A percentile compares a stretch with the other conserved stretches of the same genome.
phyloP scores from a whole-genome alignment of 2,113 vertebrate genomes.

The Vireo altiloquus region DNA sequence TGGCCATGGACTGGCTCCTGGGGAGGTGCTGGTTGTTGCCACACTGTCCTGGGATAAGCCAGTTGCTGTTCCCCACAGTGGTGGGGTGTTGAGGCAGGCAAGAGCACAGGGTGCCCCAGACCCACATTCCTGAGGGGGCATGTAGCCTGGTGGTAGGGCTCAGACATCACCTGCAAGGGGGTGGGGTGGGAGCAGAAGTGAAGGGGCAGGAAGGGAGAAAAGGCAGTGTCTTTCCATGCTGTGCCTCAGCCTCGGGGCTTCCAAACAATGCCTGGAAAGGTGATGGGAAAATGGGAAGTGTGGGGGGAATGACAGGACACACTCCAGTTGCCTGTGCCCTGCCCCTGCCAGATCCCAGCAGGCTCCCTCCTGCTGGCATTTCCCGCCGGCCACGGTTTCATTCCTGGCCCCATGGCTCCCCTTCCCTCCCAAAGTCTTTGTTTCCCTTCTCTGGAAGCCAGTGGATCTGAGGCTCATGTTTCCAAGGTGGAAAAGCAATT shows the following conservation, averaged over 20 bases:
- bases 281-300: neutral
- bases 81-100: neutral
- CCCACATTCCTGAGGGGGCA: neutral
- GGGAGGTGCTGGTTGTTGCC: neutral
- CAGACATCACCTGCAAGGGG: neutral
- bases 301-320: neutral
- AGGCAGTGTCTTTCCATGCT: neutral
- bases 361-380: neutral
- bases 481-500: neutral
- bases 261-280: neutral
- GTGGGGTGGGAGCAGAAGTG: neutral
- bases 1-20: neutral
- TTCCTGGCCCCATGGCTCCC: neutral
- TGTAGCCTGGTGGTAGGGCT: neutral
- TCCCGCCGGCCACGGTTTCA: rapidly evolving
- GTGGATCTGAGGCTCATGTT: neutral
- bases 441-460: neutral
- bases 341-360: neutral
- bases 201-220: neutral
- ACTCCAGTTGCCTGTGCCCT: neutral
- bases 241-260: neutral
- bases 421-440: neutral
- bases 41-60: neutral
- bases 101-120: neutral
- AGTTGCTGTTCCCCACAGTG: neutral